Percentiles rank a stretch among this genome's conserved stretches.
Evolutionary conservation across 2,888 invertebrate genomes (phyloP).

Genomic region (Brachylomia viminalis): DNA sequence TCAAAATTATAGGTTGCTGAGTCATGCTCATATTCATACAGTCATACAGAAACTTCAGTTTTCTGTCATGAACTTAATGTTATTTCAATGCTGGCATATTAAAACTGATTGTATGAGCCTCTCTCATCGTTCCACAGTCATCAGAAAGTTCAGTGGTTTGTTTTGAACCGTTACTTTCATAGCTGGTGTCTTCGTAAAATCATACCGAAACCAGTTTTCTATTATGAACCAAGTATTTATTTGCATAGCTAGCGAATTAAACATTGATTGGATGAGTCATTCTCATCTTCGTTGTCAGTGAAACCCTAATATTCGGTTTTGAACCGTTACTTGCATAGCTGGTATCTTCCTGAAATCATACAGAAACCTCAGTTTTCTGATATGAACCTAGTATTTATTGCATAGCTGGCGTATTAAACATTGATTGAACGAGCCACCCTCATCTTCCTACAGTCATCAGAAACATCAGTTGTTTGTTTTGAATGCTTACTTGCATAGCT

Average conservation of each 20-base stretch:
- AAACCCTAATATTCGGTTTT: neutral
- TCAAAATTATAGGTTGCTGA: neutral
- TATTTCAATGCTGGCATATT: neutral
- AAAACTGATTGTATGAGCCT: neutral
- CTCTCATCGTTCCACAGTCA: neutral
- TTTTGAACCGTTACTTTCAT: neutral
- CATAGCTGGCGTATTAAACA: neutral
- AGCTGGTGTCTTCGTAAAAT: neutral
- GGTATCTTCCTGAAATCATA: neutral
- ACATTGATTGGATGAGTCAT: neutral
- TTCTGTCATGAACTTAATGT: neutral
- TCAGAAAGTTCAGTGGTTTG: neutral
- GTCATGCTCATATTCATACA: conserved; percentile 1
- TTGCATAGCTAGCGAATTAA: neutral
- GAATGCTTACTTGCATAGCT: neutral
- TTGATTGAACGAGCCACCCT: neutral
- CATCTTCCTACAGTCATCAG: neutral
- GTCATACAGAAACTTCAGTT: neutral
- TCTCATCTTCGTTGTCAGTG: neutral
- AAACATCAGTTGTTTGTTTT: neutral
- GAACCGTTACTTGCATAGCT: neutral
- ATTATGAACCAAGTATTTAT: too few relatives aligned
- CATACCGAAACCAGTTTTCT: neutral
- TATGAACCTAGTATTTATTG: neutral
- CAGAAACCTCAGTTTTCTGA: neutral